Base-by-base conservation (phyloP, 2,113 vertebrate genomes). In the Phasianus colchicus region DNA sequence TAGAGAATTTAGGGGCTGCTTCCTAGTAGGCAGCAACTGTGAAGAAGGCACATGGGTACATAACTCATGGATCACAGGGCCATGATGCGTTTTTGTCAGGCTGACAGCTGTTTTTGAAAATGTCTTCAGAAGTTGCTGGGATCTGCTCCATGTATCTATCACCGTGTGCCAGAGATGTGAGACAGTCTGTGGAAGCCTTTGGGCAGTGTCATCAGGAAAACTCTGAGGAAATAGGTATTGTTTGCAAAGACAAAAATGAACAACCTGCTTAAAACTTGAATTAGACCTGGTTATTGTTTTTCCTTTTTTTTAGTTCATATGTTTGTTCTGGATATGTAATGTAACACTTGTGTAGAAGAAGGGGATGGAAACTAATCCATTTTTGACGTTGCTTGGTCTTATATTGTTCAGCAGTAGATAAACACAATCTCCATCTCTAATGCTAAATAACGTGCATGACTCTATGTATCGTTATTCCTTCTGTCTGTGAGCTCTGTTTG, bases 81-180 rank as follows among this genome's bases (percentile, higher is more conserved):
- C 16, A 55, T 48, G 5, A 10, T 82, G 32, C 47, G 77, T 78
- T 72, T 54, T 63, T 85, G 48, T 30, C 43, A 52, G 45, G 36
- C 34, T 92, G 61, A 83, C 77, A 63, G 13, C 36, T 80, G 24
- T 40, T 27, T 87, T 92, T 79, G 63, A 57, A 32, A 40, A 63
- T 2, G 6, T 58, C 43, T 13, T 71, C 38, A 71, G 52, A 87
- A 95, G 78, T 71, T 61, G 30, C 60, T 64, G 19, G 78, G 8
- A 20, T 10, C 7, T 45, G 0, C 32, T 85, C 36, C 7, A 10
- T 94, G 9, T 78, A 89, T 76, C 43, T 40, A 47, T 9, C 4
- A 2, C 42, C 36, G 9, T 0, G 1, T 40, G 30, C 1, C 2
- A 58, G 22, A 69, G 32, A 1, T 8, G 16, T 1, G 1, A 79